Base-by-base conservation (phyloP, 2,888 invertebrate genomes). In the Graphium colonna region DNA sequence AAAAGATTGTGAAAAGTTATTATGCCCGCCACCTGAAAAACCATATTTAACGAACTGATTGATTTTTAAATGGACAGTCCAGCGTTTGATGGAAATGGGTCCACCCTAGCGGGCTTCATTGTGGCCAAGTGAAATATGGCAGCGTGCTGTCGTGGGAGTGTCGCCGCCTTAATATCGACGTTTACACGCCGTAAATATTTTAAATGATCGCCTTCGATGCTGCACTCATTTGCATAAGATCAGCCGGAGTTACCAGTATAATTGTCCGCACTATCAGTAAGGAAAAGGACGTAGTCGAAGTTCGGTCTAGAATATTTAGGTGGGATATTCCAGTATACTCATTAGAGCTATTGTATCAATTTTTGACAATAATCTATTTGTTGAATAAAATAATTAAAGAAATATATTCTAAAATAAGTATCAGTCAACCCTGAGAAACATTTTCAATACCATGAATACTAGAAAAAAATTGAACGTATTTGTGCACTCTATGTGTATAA, bases 41-140 rank as follows among this genome's bases (percentile, higher is more conserved):
- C n/a, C n/a, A n/a, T n/a, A n/a, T n/a, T n/a, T n/a, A n/a, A n/a
- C n/a, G n/a, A n/a, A n/a, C n/a, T n/a, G 21, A 21, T 21, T 21
- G 5, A 21, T 21, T 3, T 21, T 17, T 18, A 12, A 10, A 17
- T 13, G 42, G 36, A 50, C 18, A 15, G 15, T 50, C 18, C 50
- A 31, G 87, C 85, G 5, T 21, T 17, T 21, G 15, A 17, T 28
- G 12, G 21, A 3, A 21, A 5, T 21, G 21, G 21, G 21, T 21
- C 21, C 2, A 39, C 39, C 44, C 40, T 41, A 26, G 44, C 9
- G 7, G 83, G 78, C 81, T 85, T 87, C 85, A 87, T 87, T 85
- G 87, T 87, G 82, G 77, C 70, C 76, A 79, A 78, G 83, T 85
- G 86, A 88, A 80, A 80, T 88, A 88, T 85, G 79, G 81, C 75